These are phyloP conservation scores for Pavo muticus DNA, from an alignment of 2,113 vertebrate genomes.

Conservation along the genomic window DNA sequence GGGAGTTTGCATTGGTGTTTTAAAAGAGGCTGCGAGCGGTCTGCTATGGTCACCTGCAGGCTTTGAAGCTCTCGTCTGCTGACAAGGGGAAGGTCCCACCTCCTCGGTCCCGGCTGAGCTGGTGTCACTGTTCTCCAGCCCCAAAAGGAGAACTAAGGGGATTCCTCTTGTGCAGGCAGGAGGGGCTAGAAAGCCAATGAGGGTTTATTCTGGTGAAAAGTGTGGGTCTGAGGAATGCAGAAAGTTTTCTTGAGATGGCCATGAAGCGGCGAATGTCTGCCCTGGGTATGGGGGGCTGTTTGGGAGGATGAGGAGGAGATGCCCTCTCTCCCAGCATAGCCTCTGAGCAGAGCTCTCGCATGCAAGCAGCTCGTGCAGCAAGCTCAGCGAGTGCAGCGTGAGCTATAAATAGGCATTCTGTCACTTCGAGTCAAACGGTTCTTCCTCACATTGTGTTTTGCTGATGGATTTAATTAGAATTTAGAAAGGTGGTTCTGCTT, in stretches of 20 bases:
- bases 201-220: background rate
- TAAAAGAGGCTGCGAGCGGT: background rate
- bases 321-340: background rate
- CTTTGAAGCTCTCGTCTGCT: background rate
- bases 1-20: background rate
- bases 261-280: accelerated
- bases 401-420: background rate
- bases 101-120: background rate
- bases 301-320: background rate
- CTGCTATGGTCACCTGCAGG: accelerated
- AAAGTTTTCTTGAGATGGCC: background rate
- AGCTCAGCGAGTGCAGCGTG: background rate
- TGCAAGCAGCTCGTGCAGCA: background rate
- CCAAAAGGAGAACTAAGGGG: background rate
- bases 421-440: background rate
- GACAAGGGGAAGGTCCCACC: accelerated
- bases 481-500: background rate
- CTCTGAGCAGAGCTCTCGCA: background rate
- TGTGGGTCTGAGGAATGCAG: background rate
- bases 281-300: background rate
- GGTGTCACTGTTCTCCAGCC: accelerated
- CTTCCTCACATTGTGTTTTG: background rate
- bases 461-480: background rate
- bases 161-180: background rate
- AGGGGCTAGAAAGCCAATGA: background rate